phyloP scores from a whole-genome alignment of 2,113 vertebrate species.

The Phasianus colchicus region DNA sequence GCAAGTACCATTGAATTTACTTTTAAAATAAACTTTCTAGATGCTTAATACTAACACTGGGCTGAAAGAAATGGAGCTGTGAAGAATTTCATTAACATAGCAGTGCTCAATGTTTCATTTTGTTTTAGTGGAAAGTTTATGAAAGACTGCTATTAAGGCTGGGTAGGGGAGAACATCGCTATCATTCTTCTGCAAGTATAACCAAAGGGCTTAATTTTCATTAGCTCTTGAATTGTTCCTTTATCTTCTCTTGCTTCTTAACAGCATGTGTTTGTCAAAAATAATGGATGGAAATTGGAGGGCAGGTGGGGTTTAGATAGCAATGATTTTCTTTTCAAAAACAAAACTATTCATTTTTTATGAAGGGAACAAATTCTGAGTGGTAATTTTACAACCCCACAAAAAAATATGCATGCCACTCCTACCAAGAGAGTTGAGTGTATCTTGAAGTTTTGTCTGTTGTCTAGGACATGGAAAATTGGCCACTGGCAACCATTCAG shows the following conservation, averaged over 20 bases:
- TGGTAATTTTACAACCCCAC: neutral
- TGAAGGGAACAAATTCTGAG: neutral
- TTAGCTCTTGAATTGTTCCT: neutral
- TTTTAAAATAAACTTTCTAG: constrained; percentile 27
- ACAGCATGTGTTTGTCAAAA: neutral
- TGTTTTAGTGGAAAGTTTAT: constrained; percentile 28
- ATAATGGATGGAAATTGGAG: neutral
- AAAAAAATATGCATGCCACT: neutral
- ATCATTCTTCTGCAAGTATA: neutral
- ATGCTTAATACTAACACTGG: neutral
- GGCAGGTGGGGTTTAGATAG: neutral
- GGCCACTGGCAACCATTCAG: constrained; percentile 17
- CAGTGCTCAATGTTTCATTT: neutral
- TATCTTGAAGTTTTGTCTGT: constrained; percentile 43
- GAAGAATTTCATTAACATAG: constrained; percentile 23
- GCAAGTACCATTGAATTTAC: constrained; percentile 1
- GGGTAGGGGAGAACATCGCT: neutral
- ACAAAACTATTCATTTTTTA: neutral
- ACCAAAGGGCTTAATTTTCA: neutral
- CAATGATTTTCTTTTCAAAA: neutral
- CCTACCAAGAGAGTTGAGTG: neutral
- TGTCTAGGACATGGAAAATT: constrained; percentile 34
- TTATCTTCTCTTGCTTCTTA: neutral
- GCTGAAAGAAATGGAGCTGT: neutral
- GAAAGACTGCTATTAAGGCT: constrained; percentile 1